phyloP scores from a whole-genome alignment of 2,888 invertebrate species.

The Pemphredon lugubris region DNA sequence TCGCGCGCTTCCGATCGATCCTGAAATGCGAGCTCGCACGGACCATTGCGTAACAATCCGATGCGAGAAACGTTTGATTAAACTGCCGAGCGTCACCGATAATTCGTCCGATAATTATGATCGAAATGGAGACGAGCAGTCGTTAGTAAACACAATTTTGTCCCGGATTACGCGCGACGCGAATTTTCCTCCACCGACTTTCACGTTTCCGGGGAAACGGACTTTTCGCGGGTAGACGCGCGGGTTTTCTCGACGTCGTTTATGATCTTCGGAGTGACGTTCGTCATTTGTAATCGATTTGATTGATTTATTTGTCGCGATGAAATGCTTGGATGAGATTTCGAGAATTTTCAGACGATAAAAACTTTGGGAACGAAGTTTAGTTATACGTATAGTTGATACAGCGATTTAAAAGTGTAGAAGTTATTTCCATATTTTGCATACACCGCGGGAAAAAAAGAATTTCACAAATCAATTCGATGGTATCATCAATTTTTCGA shows the following conservation, averaged over 20 bases:
- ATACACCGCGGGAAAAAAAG: no score
- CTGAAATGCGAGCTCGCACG: constrained; percentile 13
- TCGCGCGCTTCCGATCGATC: constrained; percentile 39
- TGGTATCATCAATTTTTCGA: no score
- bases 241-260: neutral
- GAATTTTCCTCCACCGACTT: neutral
- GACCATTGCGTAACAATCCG: constrained; percentile 23
- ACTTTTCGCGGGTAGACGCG: constrained; percentile 1
- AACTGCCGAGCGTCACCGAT: constrained; percentile 35
- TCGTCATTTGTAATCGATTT: no score
- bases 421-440: no score
- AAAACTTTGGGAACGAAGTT: no score
- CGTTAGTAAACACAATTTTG: constrained; percentile 5
- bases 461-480: no score
- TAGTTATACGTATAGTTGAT: no score
- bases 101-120: constrained; percentile 47
- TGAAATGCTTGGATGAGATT: no score
- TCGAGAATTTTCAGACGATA: no score
- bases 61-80: constrained; percentile 39
- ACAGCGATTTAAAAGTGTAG: no score
- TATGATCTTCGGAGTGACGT: no score
- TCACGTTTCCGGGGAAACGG: neutral
- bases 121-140: constrained; percentile 13
- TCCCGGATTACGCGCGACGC: neutral
- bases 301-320: no score